Evolutionary conservation across 2,888 invertebrate species (phyloP), one percentile per base, ranked within the genome.

Genomic region (Calliopum simillimum): DNA sequence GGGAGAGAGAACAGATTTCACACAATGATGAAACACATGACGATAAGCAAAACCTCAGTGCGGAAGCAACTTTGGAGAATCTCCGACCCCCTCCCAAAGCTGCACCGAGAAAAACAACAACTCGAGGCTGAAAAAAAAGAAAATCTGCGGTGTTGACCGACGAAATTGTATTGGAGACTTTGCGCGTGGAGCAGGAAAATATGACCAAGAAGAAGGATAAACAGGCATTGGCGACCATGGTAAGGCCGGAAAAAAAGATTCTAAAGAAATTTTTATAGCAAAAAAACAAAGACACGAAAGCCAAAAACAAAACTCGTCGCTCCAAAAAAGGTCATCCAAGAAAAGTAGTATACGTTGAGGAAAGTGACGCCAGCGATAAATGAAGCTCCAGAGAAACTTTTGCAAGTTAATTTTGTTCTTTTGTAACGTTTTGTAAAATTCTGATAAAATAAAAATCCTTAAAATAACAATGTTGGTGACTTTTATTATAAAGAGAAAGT

Each of bases 1-100:
- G n/a, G 49, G 49, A 49, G 49, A 49, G 49, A 49, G 49, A 49
- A 49, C n/a, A 49, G 49, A 49, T 49, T 49, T 49, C n/a, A 6
- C 49, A 49, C 4, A 14, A 49, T 49, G 49, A 49, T 49, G 49
- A 49, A 49, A 49, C 49, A 49, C 49, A 49, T 49, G n/a, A 49
- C 49, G n/a, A n/a, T n/a, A n/a, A n/a, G n/a, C n/a, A n/a, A n/a
- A n/a, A n/a, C n/a, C n/a, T n/a, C n/a, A n/a, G n/a, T n/a, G n/a
- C n/a, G 14, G 19, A 19, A 14, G n/a, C n/a, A n/a, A n/a, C n/a
- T n/a, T n/a, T n/a, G n/a, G n/a, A n/a, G n/a, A n/a, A n/a, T n/a
- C n/a, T n/a, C n/a, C n/a, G n/a, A n/a, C n/a, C n/a, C n/a, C n/a
- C n/a, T n/a, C n/a, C n/a, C n/a, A n/a, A n/a, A n/a, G n/a, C n/a